Evolutionary conservation across 2,113 vertebrate genomes (phyloP).

Genomic region (Pimephales promelas): DNA sequence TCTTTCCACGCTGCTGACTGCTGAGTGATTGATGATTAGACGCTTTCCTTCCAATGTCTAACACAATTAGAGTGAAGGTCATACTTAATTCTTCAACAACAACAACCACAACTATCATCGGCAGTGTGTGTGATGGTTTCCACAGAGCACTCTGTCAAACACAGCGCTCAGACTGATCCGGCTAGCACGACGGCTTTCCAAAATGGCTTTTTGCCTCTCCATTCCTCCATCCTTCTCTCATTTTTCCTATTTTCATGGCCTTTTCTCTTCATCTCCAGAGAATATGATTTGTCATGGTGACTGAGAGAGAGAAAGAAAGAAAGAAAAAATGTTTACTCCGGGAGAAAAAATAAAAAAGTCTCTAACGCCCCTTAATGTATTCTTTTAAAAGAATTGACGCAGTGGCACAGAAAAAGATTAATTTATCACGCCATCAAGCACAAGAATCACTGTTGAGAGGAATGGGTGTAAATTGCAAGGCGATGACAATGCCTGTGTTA

Average conservation of each 20-base stretch:
- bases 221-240: conserved; percentile 44
- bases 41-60: conserved; percentile 68
- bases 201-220: conserved; percentile 54
- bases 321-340: conserved; percentile 77
- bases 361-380: conserved; percentile 79
- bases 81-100: conserved; percentile 73
- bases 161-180: conserved; percentile 67
- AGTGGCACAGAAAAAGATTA: conserved; percentile 82
- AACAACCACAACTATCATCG: conserved; percentile 72
- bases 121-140: conserved; percentile 62
- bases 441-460: conserved; percentile 79
- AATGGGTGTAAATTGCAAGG: conserved; percentile 80
- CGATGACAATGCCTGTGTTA: conserved; percentile 79
- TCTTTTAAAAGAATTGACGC: conserved; percentile 82
- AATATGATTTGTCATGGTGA: conserved; percentile 81
- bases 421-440: conserved; percentile 85
- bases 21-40: conserved; percentile 57
- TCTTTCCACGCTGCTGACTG: conserved; percentile 52
- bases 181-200: conserved; percentile 59
- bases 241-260: conserved; percentile 47
- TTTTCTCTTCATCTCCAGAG: conserved; percentile 69
- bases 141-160: conserved; percentile 69
- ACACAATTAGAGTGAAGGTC: conserved; percentile 71
- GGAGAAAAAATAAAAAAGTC: conserved; percentile 61
- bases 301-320: conserved; percentile 71